Evolutionary conservation across 2,888 invertebrate genomes (phyloP).

Genomic region (Belgica antarctica): DNA sequence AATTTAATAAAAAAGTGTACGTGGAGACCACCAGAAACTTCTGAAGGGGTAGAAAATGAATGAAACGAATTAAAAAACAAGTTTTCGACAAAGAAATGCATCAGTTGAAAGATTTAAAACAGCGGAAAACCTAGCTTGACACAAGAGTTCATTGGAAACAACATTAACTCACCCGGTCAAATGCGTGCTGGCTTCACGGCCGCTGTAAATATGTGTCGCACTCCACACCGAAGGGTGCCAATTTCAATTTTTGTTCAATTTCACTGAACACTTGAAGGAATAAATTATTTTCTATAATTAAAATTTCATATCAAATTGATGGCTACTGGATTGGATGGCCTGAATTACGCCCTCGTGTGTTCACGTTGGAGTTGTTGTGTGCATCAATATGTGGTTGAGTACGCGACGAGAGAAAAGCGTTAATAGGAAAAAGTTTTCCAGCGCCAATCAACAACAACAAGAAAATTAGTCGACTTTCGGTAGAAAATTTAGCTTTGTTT

Average conservation of each 20-base stretch:
- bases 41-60: too few relatives aligned
- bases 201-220: background rate
- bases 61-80: too few relatives aligned
- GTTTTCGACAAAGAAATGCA: too few relatives aligned
- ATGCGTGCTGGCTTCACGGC: background rate
- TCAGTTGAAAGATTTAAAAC: too few relatives aligned
- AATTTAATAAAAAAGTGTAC: conserved; percentile 20
- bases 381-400: background rate
- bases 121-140: too few relatives aligned
- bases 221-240: conserved; percentile 18
- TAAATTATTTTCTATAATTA: conserved; percentile 33
- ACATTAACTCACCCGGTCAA: too few relatives aligned
- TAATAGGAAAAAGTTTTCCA: too few relatives aligned
- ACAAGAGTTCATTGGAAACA: too few relatives aligned
- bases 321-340: background rate
- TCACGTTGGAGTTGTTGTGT: background rate
- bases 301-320: conserved; percentile 32
- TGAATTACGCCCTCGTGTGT: conserved; percentile 4
- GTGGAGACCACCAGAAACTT: too few relatives aligned
- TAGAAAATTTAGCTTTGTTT: background rate
- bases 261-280: conserved; percentile 29
- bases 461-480: conserved; percentile 11
- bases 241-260: conserved; percentile 16
- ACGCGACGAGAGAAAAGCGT: background rate
- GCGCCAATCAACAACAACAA: background rate